Evolutionary conservation across 2,113 vertebrate species (phyloP).

Genomic region (Ptilonorhynchus violaceus): DNA sequence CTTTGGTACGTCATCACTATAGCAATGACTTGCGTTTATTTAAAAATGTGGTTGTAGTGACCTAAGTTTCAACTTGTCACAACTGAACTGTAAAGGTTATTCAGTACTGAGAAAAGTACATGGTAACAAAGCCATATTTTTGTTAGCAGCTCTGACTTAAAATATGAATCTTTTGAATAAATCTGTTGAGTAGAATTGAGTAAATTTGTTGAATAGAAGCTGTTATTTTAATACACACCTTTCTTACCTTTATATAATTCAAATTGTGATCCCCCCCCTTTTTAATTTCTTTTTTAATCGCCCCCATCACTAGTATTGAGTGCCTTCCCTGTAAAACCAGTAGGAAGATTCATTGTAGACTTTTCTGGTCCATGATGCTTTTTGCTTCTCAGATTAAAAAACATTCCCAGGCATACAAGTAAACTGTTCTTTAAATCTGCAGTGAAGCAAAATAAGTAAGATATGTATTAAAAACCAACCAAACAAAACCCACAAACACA

Average conservation of each 20-base stretch:
- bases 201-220: neutral
- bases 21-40: neutral
- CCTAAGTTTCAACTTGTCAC: neutral
- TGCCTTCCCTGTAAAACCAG: neutral
- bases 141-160: neutral
- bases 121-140: neutral
- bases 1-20: neutral
- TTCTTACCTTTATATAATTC: neutral
- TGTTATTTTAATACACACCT: neutral
- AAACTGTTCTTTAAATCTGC: neutral
- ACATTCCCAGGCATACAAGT: neutral
- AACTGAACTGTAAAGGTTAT: neutral
- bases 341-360: neutral
- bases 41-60: neutral
- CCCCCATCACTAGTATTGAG: neutral
- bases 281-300: neutral
- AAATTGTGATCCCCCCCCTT: rapidly evolving
- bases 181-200: neutral
- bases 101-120: neutral
- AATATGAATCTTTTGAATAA: neutral
- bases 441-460: neutral
- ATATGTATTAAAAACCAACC: neutral
- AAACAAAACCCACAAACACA: neutral
- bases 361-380: neutral
- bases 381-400: neutral